phyloP scores from a whole-genome alignment of 1,140 invertebrate genomes.

The Zaprionus vittiger region DNA sequence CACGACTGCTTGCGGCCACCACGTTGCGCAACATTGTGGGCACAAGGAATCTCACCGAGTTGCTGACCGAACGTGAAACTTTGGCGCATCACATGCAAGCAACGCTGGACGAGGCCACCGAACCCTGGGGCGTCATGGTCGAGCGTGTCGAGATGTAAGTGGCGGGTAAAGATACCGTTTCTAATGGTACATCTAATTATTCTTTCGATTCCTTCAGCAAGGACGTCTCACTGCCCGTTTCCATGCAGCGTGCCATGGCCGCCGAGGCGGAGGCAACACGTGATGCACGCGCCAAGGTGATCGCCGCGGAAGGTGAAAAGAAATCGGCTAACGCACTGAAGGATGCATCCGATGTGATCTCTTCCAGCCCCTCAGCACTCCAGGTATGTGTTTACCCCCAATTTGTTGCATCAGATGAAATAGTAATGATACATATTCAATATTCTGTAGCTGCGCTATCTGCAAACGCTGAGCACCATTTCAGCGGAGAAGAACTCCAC shows the following conservation, averaged over 20 bases:
- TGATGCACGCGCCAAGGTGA: constrained; percentile 90
- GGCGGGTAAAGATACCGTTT: neutral
- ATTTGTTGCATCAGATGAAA: neutral
- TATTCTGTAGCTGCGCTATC: constrained; percentile 46
- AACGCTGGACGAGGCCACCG: constrained; percentile 91
- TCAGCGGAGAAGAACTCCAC: constrained; percentile 97
- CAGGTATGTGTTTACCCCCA: constrained; percentile 51
- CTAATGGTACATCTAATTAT: neutral
- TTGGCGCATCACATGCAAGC: constrained; percentile 86
- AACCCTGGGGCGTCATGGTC: constrained; percentile 98
- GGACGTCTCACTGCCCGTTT: constrained; percentile 93
- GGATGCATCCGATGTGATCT: constrained; percentile 96
- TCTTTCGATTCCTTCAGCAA: constrained; percentile 87
- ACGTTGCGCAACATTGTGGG: constrained; percentile 96
- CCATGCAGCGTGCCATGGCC: constrained; percentile 94
- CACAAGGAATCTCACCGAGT: constrained; percentile 92
- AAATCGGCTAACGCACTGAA: constrained; percentile 94
- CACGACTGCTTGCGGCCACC: constrained; percentile 92
- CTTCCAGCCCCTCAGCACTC: constrained; percentile 92
- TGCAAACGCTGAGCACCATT: constrained; percentile 92
- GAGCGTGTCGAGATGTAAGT: constrained; percentile 97
- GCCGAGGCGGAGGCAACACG: constrained; percentile 93
- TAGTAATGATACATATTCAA: neutral
- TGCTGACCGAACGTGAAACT: constrained; percentile 91
- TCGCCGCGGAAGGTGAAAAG: constrained; percentile 93